Conservation (phyloP, 1,140 invertebrate species). For the Vanessa tameamea region DNA sequence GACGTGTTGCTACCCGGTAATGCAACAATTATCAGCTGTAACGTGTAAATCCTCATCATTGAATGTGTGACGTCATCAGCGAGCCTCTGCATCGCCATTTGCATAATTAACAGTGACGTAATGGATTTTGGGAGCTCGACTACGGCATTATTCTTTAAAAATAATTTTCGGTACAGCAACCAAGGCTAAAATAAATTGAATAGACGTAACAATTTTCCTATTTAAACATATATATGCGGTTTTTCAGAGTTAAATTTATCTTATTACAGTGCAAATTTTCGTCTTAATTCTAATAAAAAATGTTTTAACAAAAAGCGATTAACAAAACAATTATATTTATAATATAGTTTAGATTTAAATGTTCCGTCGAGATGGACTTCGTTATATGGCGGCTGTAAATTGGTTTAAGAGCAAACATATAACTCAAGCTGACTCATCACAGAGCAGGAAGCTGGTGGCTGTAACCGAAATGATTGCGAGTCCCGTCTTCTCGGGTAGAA, state of each 20-base stretch:
- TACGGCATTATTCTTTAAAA: no score
- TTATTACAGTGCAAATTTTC: no score
- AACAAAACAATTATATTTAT: background rate
- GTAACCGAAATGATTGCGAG: slow-evolving; percentile 22
- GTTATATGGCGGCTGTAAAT: background rate
- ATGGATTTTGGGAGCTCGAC: background rate
- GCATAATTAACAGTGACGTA: background rate
- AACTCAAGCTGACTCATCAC: slow-evolving; percentile 26
- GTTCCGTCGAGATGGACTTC: background rate
- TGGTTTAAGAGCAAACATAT: slow-evolving; percentile 18
- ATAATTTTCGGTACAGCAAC: no score
- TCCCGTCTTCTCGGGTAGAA: background rate
- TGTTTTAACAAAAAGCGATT: background rate
- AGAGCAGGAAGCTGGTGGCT: slow-evolving; percentile 24
- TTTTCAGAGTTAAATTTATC: no score
- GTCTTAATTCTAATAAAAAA: no score
- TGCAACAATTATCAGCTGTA: slow-evolving; percentile 9
- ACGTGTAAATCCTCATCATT: slow-evolving; percentile 7
- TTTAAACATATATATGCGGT: no score
- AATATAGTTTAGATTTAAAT: background rate
- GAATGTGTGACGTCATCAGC: background rate
- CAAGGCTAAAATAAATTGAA: no score
- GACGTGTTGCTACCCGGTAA: background rate
- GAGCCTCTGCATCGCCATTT: background rate
- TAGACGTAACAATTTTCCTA: no score